Evolutionary conservation across 1,140 invertebrate species (phyloP).

Genomic region (Tigriopus japonicus): DNA sequence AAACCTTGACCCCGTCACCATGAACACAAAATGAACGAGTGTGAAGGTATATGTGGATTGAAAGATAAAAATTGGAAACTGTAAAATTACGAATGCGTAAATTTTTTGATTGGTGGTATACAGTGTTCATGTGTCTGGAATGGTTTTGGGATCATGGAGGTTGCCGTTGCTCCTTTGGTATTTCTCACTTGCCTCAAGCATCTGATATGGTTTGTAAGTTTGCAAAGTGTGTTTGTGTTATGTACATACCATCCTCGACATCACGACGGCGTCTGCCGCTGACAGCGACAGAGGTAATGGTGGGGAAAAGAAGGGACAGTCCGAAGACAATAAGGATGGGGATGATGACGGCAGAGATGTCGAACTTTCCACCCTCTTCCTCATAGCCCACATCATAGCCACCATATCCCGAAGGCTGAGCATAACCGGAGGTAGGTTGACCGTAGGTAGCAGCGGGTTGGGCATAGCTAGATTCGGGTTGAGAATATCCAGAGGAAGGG

Average conservation of each 20-base stretch:
- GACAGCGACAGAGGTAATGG: not conserved
- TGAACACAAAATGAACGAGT: no score
- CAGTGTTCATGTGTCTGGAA: no score
- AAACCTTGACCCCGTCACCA: no score
- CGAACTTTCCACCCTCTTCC: slow-evolving; percentile 1
- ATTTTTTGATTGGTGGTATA: no score
- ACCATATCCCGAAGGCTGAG: not conserved
- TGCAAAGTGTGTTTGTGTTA: not conserved
- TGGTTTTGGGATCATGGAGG: no score
- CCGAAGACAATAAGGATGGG: slow-evolving; percentile 7
- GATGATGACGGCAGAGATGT: not conserved
- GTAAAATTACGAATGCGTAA: no score
- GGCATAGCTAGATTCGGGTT: not conserved
- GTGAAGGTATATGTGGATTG: no score
- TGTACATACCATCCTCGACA: slow-evolving; percentile 2
- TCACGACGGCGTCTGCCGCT: not conserved
- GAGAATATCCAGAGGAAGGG: slow-evolving; percentile 5
- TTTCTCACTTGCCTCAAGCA: no score
- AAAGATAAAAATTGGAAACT: no score
- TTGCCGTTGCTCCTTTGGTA: no score
- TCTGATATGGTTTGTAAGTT: no score
- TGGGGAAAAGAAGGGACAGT: slow-evolving; percentile 11
- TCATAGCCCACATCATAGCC: not conserved
- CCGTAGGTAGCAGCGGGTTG: not conserved
- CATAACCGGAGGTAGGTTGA: not conserved